These are phyloP conservation scores for Napeogenes sylphis DNA, from an alignment of 2,888 invertebrate genomes.

Conservation along the genomic window DNA sequence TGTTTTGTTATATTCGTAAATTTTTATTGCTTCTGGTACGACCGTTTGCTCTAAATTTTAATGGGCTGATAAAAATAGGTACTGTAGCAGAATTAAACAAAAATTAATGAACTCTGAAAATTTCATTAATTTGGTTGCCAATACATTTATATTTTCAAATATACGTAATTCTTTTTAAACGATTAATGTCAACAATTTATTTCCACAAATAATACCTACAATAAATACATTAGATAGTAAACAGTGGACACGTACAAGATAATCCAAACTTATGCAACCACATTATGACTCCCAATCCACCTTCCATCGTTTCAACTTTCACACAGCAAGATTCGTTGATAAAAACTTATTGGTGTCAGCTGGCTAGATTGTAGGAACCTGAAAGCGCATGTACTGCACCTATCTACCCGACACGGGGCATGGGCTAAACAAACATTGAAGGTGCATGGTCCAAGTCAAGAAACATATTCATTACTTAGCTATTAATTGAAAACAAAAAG, in stretches of 20 bases:
- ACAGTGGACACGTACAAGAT: not conserved
- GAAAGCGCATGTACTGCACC: slow-evolving; percentile 75
- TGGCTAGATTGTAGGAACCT: slow-evolving; percentile 67
- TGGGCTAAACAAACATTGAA: slow-evolving; percentile 68
- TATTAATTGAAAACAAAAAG: too few relatives aligned
- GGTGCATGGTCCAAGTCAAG: slow-evolving; percentile 38
- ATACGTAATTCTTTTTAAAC: too few relatives aligned
- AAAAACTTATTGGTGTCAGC: slow-evolving; percentile 76
- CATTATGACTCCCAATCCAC: slow-evolving; percentile 25
- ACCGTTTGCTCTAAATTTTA: not conserved
- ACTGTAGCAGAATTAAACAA: too few relatives aligned
- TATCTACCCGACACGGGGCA: slow-evolving; percentile 69
- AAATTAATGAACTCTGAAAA: too few relatives aligned
- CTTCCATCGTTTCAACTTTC: slow-evolving; percentile 56
- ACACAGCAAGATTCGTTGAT: slow-evolving; percentile 72
- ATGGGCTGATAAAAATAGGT: not conserved
- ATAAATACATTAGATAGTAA: not conserved
- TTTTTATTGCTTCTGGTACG: not conserved
- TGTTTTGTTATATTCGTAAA: not conserved
- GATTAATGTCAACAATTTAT: too few relatives aligned
- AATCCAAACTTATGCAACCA: slow-evolving; percentile 22
- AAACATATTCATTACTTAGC: slow-evolving; percentile 7
- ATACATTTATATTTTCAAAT: too few relatives aligned
- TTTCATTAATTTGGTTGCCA: too few relatives aligned
- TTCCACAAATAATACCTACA: too few relatives aligned